Evolutionary conservation across 2,797 vertebrate species (phyloP).

Genomic region (Sternarchorhynchus goeldii): DNA sequence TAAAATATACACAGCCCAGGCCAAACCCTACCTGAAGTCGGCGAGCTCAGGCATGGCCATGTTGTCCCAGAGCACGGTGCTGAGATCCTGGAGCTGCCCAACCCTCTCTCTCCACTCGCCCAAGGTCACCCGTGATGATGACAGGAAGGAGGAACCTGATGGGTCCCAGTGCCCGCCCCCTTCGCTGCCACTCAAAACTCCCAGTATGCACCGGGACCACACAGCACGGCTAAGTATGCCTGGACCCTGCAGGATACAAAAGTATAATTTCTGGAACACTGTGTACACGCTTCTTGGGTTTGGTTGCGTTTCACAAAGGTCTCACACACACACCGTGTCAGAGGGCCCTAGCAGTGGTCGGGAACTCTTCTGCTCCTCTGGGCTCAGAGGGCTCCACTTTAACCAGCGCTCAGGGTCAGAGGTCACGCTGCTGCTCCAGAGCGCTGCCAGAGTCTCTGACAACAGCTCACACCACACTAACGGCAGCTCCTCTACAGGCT

Average conservation of each 20-base stretch:
- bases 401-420: slow-evolving; percentile 89
- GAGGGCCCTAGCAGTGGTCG: slow-evolving; percentile 66
- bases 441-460: slow-evolving; percentile 77
- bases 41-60: slow-evolving; percentile 79
- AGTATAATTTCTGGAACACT: background rate
- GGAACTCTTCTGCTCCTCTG: slow-evolving; percentile 57
- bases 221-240: slow-evolving; percentile 85
- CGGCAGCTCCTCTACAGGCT: slow-evolving; percentile 80
- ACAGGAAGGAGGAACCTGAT: slow-evolving; percentile 76
- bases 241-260: slow-evolving; percentile 81
- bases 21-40: slow-evolving; percentile 82
- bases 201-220: slow-evolving; percentile 90
- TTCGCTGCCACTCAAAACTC: slow-evolving; percentile 82
- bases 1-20: too few relatives aligned
- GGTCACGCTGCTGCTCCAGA: slow-evolving; percentile 88
- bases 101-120: slow-evolving; percentile 88
- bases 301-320: background rate
- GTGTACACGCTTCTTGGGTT: background rate
- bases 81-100: slow-evolving; percentile 86
- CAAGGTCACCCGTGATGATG: slow-evolving; percentile 83
- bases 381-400: slow-evolving; percentile 78
- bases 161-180: slow-evolving; percentile 77
- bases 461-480: slow-evolving; percentile 86
- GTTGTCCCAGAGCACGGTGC: slow-evolving; percentile 86
- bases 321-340: slow-evolving; percentile 58